Evolutionary conservation across 1,140 invertebrate genomes (phyloP), one percentile per base, ranked within the genome.

Genomic region (Goniozus legneri): DNA sequence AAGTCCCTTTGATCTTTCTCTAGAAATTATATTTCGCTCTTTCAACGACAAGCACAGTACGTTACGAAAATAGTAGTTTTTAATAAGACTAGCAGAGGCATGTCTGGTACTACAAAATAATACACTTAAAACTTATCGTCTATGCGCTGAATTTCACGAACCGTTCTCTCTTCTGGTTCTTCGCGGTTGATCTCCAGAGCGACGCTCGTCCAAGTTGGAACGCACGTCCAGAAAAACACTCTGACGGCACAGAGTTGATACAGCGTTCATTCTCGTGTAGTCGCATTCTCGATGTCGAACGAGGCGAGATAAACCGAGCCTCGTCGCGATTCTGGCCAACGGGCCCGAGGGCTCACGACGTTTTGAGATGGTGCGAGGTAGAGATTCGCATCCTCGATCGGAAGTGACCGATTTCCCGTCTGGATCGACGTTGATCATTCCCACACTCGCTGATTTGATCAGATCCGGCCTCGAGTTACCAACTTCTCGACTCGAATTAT

Each of bases 401-500:
- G 67, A 46, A 7, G 55, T 52, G 30, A 65, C 65, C 0, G 64
- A 4, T 27, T 10, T 27, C 24, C 52, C 15, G 8, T 80, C 75
- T 12, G 75, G 61, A 44, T 84, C 82, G 1, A 84, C 71, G 47
- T 84, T 83, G 35, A 88, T 85, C 80, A 86, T 86, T 8, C 84
- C 85, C 0, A 80, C 85, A 52, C 85, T 87, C 2, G 83, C 81
- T 18, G 84, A 86, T 58, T 87, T 84, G 1, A 81, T 78, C 2
- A 85, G 62, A 8, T 72, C 55, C 4, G 24, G 24, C 24, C 24
- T 27, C n/a, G n/a, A n/a, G 24, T 4, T 27, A 27, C 24, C 24
- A 10, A 10, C 4, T 6, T 4, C 10, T 10, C 24, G 4, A 27
- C 4, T 6, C 4, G 24, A 27, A 10, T 10, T 27, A 6, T 10